phyloP scores from a whole-genome alignment of 2,113 vertebrate genomes.

The Nothocercus nigrocapillus region DNA sequence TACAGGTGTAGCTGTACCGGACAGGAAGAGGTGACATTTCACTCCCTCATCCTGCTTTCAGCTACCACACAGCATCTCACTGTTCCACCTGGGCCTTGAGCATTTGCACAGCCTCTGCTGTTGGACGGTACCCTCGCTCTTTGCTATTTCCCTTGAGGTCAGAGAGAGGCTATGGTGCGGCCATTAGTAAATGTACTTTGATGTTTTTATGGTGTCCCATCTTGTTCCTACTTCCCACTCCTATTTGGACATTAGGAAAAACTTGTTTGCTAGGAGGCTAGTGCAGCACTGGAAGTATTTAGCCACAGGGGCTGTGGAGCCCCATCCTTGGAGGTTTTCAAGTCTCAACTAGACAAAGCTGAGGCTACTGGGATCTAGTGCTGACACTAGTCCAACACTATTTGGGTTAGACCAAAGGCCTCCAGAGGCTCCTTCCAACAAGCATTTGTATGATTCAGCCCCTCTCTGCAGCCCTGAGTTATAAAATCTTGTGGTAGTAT shows the following conservation, averaged over 20 bases:
- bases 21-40: neutral
- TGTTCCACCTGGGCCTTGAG: neutral
- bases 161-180: neutral
- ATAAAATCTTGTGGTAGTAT: neutral
- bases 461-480: neutral
- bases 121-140: neutral
- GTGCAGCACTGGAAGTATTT: neutral
- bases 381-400: neutral
- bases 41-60: neutral
- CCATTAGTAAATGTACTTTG: neutral
- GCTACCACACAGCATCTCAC: neutral
- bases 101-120: neutral
- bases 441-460: neutral
- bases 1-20: neutral
- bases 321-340: neutral
- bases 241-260: neutral
- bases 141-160: neutral
- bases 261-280: neutral
- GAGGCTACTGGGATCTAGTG: neutral
- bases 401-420: neutral
- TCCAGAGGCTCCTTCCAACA: neutral
- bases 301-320: neutral
- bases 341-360: neutral
- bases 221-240: neutral
- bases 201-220: neutral